Conservation (phyloP, 53 echinoderm and acorn worm genomes). For the Zoroaster sp. region DNA sequence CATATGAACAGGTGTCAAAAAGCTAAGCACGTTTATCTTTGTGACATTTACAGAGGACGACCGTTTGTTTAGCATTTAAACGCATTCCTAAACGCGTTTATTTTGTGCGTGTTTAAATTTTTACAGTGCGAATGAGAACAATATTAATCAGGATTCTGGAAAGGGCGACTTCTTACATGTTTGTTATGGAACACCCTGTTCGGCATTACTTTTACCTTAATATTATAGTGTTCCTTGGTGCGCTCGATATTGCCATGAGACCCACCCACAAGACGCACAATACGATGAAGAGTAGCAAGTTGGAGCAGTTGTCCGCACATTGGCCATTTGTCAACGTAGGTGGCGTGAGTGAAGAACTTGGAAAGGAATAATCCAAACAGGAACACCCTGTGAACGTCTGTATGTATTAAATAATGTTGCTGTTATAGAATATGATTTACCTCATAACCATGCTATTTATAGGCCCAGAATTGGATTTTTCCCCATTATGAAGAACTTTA, state of each 20-base stretch:
- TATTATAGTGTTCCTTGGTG: constrained; percentile 52
- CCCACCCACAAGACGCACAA: constrained; percentile 8
- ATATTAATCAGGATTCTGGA: not conserved
- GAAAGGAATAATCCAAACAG: not conserved
- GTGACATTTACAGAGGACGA: too few relatives aligned
- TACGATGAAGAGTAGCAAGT: not conserved
- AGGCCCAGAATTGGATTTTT: not conserved
- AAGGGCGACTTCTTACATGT: not conserved
- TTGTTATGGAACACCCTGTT: not conserved
- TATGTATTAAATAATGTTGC: not conserved
- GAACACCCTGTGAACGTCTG: constrained; percentile 55
- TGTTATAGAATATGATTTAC: not conserved
- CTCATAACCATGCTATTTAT: not conserved
- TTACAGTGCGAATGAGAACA: too few relatives aligned
- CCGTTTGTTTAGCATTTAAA: too few relatives aligned
- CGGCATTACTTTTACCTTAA: constrained; percentile 26
- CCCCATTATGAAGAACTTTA: not conserved
- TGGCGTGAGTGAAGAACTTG: not conserved
- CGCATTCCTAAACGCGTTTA: too few relatives aligned
- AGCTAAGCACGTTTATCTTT: too few relatives aligned
- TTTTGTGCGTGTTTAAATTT: too few relatives aligned
- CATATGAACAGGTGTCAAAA: too few relatives aligned
- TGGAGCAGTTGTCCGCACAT: constrained; percentile 25
- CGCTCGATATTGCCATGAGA: not conserved
- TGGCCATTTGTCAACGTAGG: constrained; percentile 23